A percentile compares a stretch with the other conserved stretches of the same genome.
phyloP scores from a whole-genome alignment of 30 jellyfish, hydroid and myxozoan genomes.

The Turritopsis dohrnii region DNA sequence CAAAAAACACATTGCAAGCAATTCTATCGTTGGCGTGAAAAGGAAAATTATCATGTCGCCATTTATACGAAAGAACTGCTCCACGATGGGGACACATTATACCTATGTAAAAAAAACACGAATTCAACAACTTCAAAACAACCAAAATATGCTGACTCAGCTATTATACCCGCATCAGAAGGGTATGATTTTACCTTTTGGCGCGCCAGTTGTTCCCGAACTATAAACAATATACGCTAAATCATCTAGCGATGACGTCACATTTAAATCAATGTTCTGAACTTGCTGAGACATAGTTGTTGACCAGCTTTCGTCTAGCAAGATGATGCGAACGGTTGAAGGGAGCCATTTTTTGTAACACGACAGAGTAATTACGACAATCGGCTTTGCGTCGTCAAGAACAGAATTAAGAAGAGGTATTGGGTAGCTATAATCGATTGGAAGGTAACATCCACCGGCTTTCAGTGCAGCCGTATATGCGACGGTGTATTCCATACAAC shows the following conservation, averaged over 20 bases:
- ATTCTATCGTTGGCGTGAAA: slow-evolving; percentile 57
- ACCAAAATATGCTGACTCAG: too few species aligned
- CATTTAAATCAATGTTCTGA: slow-evolving; percentile 18
- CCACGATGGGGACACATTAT: slow-evolving; percentile 93
- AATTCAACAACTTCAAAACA: too few species aligned
- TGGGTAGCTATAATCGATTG: slow-evolving; percentile 77
- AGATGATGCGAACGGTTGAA: slow-evolving; percentile 18
- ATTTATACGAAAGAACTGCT: slow-evolving; percentile 68
- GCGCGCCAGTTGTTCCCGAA: slow-evolving; percentile 96
- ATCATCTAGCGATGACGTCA: slow-evolving; percentile 54
- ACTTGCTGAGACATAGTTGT: slow-evolving; percentile 35
- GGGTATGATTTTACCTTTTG: slow-evolving; percentile 48
- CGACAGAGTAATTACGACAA: slow-evolving; percentile 53
- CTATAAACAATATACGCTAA: slow-evolving; percentile 81
- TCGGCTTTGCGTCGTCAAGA: slow-evolving; percentile 67
- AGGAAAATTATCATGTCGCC: slow-evolving; percentile 84
- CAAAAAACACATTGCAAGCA: slow-evolving; percentile 80
- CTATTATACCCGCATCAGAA: neutral
- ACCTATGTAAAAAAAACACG: slow-evolving; percentile 23
- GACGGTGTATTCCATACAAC: slow-evolving; percentile 50
- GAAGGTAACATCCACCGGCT: slow-evolving; percentile 88
- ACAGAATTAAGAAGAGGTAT: slow-evolving; percentile 70
- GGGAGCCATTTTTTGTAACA: slow-evolving; percentile 45
- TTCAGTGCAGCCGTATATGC: slow-evolving; percentile 62
- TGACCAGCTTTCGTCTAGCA: slow-evolving; percentile 64